A percentile compares a stretch with the other conserved stretches of the same genome.
Conservation (phyloP, 1,140 invertebrate genomes). For the Pachypeltis micranthus region DNA sequence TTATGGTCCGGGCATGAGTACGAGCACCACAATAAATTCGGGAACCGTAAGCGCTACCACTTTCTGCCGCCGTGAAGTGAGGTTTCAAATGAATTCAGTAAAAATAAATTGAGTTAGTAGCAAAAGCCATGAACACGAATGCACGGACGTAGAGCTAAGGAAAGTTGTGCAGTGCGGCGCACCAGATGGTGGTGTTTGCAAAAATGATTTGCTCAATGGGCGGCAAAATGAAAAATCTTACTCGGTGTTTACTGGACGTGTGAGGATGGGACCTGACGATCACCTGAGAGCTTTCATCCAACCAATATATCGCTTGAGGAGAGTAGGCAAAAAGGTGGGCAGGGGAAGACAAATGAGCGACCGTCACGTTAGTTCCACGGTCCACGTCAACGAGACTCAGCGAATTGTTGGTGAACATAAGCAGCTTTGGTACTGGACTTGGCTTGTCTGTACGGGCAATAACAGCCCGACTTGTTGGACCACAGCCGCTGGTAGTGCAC, state of each 20-base stretch:
- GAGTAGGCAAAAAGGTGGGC: slow-evolving; percentile 49
- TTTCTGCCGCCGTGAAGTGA: too few relatives aligned
- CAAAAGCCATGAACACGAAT: too few relatives aligned
- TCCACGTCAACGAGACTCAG: slow-evolving; percentile 64
- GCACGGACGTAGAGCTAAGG: too few relatives aligned
- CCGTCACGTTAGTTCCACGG: slow-evolving; percentile 34
- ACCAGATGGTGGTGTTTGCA: too few relatives aligned
- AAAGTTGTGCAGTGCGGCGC: too few relatives aligned
- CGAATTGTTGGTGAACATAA: slow-evolving; percentile 57
- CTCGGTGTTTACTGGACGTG: slow-evolving; percentile 42
- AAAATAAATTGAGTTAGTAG: too few relatives aligned
- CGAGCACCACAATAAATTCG: too few relatives aligned
- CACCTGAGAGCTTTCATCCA: slow-evolving; percentile 61
- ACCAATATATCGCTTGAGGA: slow-evolving; percentile 52
- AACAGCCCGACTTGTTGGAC: slow-evolving; percentile 49
- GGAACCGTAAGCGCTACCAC: too few relatives aligned
- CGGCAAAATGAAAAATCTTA: slow-evolving; percentile 23
- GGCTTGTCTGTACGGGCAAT: slow-evolving; percentile 49
- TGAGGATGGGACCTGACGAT: slow-evolving; percentile 51
- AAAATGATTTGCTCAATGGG: too few relatives aligned
- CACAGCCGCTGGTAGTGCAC: slow-evolving; percentile 59
- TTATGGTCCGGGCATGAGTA: too few relatives aligned
- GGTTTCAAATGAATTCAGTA: too few relatives aligned
- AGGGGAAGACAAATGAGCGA: slow-evolving; percentile 36
- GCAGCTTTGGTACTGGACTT: slow-evolving; percentile 60